These are phyloP conservation scores for Sphaerophoria taeniata DNA, from an alignment of 2,888 invertebrate genomes.

Conservation along the genomic window DNA sequence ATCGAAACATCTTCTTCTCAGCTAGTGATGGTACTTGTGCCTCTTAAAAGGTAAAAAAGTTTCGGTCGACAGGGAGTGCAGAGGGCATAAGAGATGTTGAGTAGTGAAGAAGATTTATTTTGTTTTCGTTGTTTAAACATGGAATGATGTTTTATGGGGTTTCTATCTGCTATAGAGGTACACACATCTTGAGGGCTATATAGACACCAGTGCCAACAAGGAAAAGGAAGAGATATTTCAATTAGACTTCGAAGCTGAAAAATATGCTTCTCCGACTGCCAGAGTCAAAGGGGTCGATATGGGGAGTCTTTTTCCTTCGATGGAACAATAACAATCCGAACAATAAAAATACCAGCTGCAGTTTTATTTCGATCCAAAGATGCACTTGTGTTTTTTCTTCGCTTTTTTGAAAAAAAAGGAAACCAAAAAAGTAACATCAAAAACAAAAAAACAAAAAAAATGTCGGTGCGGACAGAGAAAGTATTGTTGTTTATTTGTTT, in stretches of 20 bases:
- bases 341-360: constrained; percentile 33
- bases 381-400: constrained; percentile 28
- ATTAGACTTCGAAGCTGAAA: constrained; percentile 52
- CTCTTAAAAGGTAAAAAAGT: constrained; percentile 30
- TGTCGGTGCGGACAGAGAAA: constrained; percentile 27
- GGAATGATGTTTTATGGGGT: constrained; percentile 69
- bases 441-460: constrained; percentile 39
- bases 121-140: constrained; percentile 69
- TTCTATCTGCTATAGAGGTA: constrained; percentile 1
- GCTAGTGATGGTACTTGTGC: constrained; percentile 1
- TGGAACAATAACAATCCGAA: background rate
- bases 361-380: constrained; percentile 7
- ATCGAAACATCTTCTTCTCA: constrained; percentile 63
- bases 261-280: no score
- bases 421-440: constrained; percentile 3
- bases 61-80: background rate
- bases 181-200: background rate
- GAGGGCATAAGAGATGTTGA: background rate
- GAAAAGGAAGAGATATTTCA: constrained; percentile 61
- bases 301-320: constrained; percentile 1
- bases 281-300: background rate
- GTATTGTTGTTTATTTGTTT: constrained; percentile 55
- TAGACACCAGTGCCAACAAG: background rate
- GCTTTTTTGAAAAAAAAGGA: background rate
- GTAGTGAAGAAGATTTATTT: constrained; percentile 72